Evolutionary conservation across 1,140 invertebrate species (phyloP), one percentile per base, ranked within the genome.

Genomic region (Drosophila insularis): DNA sequence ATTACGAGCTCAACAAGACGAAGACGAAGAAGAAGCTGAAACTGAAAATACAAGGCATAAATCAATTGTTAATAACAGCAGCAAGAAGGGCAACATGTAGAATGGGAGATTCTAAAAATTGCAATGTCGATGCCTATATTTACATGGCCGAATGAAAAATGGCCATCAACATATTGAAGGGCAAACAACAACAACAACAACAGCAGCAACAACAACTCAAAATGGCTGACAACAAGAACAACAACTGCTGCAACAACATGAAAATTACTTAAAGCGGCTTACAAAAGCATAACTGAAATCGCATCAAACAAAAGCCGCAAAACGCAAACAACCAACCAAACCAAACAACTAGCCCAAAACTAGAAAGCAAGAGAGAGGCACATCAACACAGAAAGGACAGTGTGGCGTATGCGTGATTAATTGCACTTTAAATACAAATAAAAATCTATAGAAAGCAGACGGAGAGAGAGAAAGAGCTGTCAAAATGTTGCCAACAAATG

Each of bases 401-500:
- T 74, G 46, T 61, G 68, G 67, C 82, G 82, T 75, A 82, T 86
- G 82, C 82, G 67, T 86, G 82, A 86, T 86, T 82, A 87, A 87
- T 86, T 86, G 84, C 76, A 84, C 68, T 89, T 89, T 80, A 74
- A 89, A 73, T 32, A 84, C 66, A 76, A 53, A 71, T 37, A 50
- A n/a, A 71, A 61, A 27, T 17, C 58, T 39, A 58, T 10, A 53
- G 31, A n/a, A 23, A 37, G 10, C 32, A 11, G 7, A 3, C 8
- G 32, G 50, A 56, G 21, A 54, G 55, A 58, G 32, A 53, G 23
- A 61, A n/a, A 66, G 64, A 63, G 19, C 63, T 55, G 70, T 62
- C 92, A 94, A 90, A 92, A 96, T 96, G 95, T 93, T 96, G 94
- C 95, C 95, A 74, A 95, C 95, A 71, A 96, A 96, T 91, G 95